Evolutionary conservation across 2,888 invertebrate genomes (phyloP).

Genomic region (Andrena praecox): DNA sequence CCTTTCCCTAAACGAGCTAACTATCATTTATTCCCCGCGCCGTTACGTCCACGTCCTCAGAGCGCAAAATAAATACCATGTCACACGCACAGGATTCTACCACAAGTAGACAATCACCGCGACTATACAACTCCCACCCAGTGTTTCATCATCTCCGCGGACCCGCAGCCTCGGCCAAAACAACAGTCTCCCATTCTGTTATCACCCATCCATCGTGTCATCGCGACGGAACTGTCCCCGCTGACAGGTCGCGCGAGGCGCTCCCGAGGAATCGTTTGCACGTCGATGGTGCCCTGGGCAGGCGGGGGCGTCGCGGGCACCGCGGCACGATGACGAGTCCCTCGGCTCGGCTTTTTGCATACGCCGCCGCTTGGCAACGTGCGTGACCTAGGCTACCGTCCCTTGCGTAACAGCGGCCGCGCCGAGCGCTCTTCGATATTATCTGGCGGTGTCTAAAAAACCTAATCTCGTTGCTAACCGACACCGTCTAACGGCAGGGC

Average conservation of each 20-base stretch:
- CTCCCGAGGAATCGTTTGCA: background rate
- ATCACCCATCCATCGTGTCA: too few species aligned
- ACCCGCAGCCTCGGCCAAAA: too few species aligned
- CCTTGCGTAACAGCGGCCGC: conserved; percentile 45
- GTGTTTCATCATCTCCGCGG: too few species aligned
- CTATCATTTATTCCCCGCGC: background rate
- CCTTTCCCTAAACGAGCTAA: background rate
- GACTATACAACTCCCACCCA: too few species aligned
- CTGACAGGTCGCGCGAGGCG: background rate
- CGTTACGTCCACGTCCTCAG: too few species aligned
- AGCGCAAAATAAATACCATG: too few species aligned
- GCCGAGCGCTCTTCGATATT: conserved; percentile 41
- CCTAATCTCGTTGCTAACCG: conserved; percentile 43
- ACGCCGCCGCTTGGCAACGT: conserved; percentile 44
- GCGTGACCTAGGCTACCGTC: conserved; percentile 58
- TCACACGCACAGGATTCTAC: too few species aligned
- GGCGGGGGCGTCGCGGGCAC: background rate
- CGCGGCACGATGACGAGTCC: conserved; percentile 4
- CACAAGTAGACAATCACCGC: too few species aligned
- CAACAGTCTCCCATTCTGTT: too few species aligned
- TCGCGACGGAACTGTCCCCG: background rate
- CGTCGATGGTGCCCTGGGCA: background rate
- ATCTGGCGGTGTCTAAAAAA: conserved; percentile 40
- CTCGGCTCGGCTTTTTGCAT: conserved; percentile 13
- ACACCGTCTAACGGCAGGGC: background rate